Percentiles rank a stretch among this genome's conserved stretches.
Evolutionary conservation across 2,113 vertebrate species (phyloP).

Genomic region (Pomatostomus ruficeps): DNA sequence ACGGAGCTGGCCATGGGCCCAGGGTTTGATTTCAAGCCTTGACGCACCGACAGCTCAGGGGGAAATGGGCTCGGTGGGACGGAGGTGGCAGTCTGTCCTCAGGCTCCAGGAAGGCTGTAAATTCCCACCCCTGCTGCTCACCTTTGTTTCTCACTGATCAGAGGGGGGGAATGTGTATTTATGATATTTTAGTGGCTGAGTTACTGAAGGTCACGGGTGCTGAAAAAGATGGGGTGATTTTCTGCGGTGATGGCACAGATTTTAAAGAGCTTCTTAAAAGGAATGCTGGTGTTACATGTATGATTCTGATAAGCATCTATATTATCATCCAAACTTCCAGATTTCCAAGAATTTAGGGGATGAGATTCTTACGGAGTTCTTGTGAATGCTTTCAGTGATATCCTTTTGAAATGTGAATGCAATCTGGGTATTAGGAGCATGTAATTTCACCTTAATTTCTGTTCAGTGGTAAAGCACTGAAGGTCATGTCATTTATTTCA

Average conservation of each 20-base stretch:
- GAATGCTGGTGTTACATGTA: neutral
- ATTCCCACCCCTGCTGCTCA: neutral
- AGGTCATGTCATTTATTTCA: neutral
- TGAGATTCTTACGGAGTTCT: neutral
- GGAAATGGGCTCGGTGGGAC: neutral
- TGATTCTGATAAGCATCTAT: neutral
- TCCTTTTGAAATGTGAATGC: neutral
- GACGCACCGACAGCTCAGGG: neutral
- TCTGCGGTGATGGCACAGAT: neutral
- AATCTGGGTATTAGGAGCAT: neutral
- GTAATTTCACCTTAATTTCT: neutral
- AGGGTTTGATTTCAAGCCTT: slow-evolving; percentile 27
- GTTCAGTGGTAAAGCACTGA: neutral
- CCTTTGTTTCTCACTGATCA: slow-evolving; percentile 22
- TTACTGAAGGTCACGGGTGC: neutral
- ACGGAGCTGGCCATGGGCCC: neutral
- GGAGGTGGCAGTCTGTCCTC: neutral
- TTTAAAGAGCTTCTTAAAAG: neutral
- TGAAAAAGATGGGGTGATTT: neutral
- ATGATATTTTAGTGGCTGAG: neutral
- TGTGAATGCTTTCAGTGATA: neutral
- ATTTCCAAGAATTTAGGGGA: neutral
- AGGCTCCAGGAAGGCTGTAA: neutral
- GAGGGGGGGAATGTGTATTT: neutral
- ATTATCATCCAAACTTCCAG: neutral